Base-by-base conservation (phyloP, 2,888 invertebrate genomes). In the Cyaniris semiargus region DNA sequence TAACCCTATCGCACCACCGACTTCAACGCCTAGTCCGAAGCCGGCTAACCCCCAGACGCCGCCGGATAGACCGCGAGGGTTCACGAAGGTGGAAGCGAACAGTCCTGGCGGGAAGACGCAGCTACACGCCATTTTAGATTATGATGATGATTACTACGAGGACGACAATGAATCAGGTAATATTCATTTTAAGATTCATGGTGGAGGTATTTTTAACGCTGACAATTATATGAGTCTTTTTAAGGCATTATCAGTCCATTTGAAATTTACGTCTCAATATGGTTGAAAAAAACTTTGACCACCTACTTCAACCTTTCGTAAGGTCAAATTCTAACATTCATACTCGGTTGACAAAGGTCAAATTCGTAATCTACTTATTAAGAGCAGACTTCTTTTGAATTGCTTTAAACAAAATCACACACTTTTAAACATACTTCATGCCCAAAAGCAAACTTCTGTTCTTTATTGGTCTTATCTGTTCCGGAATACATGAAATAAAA, bases 81-180 rank as follows among this genome's bases (percentile, higher is more conserved):
- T 95, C 85, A 96, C 96, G 18, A 95, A 95, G 83, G 96, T 96
- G 70, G 93, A 94, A 83, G 86, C 89, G 5, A 95, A 95, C 80
- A 93, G 94, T 1, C 92, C 90, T 79, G 96, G 91, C 83, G 91
- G 93, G 21, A 95, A 95, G 85, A 96, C 96, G 1, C 96, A 96
- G 82, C 89, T 96, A 78, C 96, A 96, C 86, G 96, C 96, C 4
- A 95, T 96, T 31, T 92, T 96, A 76, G 96, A 97, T 86, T 96
- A 96, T 83, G 96, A 96, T 82, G 95, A 95, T 79, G 90, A 89
- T 70, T 95, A 96, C 83, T 95, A 96, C 78, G 96, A 96, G 82
- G 95, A 96, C 80, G 94, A 94, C 81, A 94, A 95, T 80, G 95
- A 94, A 71, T 89, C 92, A 83, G 91, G 93, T 93, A 84, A 87